Percentiles rank a stretch among this genome's conserved stretches.
phyloP scores from a whole-genome alignment of 2,888 invertebrate species.

The Drosophila barbarae region DNA sequence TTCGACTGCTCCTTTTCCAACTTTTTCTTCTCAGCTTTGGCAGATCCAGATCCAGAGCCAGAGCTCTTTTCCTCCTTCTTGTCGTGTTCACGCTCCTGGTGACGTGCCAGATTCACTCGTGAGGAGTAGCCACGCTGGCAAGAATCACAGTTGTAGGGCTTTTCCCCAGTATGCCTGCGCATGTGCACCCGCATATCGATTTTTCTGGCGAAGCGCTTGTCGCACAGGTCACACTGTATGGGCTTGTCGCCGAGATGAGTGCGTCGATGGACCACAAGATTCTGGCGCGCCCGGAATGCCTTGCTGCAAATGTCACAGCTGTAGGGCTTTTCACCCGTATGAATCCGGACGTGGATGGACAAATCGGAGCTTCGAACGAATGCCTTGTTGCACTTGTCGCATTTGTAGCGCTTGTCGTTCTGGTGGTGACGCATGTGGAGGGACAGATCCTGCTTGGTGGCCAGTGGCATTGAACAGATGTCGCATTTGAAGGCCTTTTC shows the following conservation, averaged over 20 bases:
- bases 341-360: slow-evolving; percentile 75
- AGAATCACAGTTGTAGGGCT: slow-evolving; percentile 73
- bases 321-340: slow-evolving; percentile 77
- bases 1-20: slow-evolving; percentile 1
- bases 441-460: slow-evolving; percentile 75
- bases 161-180: slow-evolving; percentile 77
- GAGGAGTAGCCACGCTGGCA: slow-evolving; percentile 77
- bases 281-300: slow-evolving; percentile 77
- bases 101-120: slow-evolving; percentile 73
- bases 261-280: slow-evolving; percentile 76
- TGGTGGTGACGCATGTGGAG: slow-evolving; percentile 77
- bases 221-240: slow-evolving; percentile 76
- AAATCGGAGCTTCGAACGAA: slow-evolving; percentile 77
- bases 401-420: slow-evolving; percentile 76
- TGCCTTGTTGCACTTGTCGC: slow-evolving; percentile 73
- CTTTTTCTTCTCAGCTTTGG: slow-evolving; percentile 3
- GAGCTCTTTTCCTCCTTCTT: neutral
- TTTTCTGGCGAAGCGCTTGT: slow-evolving; percentile 76
- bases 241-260: slow-evolving; percentile 75
- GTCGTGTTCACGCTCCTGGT: slow-evolving; percentile 74
- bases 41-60: slow-evolving; percentile 10
- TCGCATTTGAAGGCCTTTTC: slow-evolving; percentile 77
- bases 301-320: slow-evolving; percentile 75
- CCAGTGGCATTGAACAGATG: slow-evolving; percentile 67
- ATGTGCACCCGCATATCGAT: slow-evolving; percentile 77